Evolutionary conservation across 2,888 invertebrate species (phyloP), one percentile per base, ranked within the genome.

Genomic region (Tryphoninae sp.): DNA sequence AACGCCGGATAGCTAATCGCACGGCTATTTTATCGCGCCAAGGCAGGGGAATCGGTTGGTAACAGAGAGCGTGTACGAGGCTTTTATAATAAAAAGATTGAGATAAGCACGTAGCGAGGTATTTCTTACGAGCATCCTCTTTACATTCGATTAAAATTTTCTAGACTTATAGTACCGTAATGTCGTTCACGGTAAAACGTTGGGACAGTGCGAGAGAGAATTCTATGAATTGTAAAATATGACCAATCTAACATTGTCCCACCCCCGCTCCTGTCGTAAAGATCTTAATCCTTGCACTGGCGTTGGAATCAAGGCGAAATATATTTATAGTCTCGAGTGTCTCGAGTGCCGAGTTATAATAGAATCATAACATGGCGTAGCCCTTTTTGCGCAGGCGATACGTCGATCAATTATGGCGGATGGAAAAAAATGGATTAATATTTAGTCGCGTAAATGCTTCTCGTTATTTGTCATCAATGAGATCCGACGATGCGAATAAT

Each of bases 291-390:
- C 72, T 68, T 49, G 55, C 45, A 75, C 64, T 77, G 75, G 74
- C 69, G 77, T 81, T 83, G 61, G 81, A 79, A 62, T 80, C 76
- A 71, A 62, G 59, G 76, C 62, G 55, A 73, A 74, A 82, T 81
- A 82, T 85, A 84, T 84, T 83, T 83, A 83, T 84, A 86, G 53
- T 81, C 80, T 80, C 80, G 72, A 74, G 83, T 79, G 81, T 81
- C 81, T 83, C 69, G 77, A 83, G 80, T 67, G 81, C 45, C 45
- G 55, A 22, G 45, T 26, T 72, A 51, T 76, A 77, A 55, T 13
- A 64, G 51, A 84, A 81, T 58, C 69, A 75, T 71, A 51, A 68
- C 9, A 22, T 8, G 19, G n/a, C 19, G 42, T 33, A 67, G 77
- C 69, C 75, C 77, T 82, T 72, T 76, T 72, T 16, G 62, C 59